Base-by-base conservation (phyloP, 2,113 vertebrate genomes). In the Amazona vittata region DNA sequence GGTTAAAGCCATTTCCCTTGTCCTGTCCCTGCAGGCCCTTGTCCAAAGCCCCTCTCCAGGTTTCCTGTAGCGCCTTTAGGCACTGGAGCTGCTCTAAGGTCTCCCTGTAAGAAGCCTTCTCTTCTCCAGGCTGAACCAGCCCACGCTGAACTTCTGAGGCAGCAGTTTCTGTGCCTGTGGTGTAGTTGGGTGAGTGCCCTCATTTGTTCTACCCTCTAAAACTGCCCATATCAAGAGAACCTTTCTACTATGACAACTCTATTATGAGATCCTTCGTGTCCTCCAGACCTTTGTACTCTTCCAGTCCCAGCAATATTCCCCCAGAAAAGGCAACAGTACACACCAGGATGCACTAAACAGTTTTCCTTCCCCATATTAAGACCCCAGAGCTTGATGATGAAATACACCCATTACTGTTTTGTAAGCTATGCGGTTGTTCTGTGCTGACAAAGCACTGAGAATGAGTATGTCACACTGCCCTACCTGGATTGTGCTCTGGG, bases 401-500 rank as follows among this genome's bases (percentile, higher is more conserved):
- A 20, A 53, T 1, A 7, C 4, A 26, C 25, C 67, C 49, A 26
- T 21, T 28, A 10, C 43, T 3, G 3, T 33, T 70, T 33, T 15
- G 25, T 19, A 67, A 86, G 47, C 33, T 43, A 8, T 2, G 7
- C 12, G 6, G 10, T 15, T 49, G 24, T 89, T 65, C 62, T 73
- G 84, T 35, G 82, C 52, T n/a, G 37, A 29, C 11, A 33, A 35
- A 15, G 17, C 9, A 19, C 18, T 9, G 62, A 55, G 52, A 12
- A 47, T 0, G 8, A 91, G 50, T 6, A 4, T 5, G 7, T 19
- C 2, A 4, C 1, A 6, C 77, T 6, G 22, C 29, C 94, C 88
- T 97, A 99, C 99, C 99, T 99, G 98, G 92, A 98, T 98, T 35
- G 98, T 93, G 84, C 98, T 99, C 96, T 99, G 98, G 0, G 98